Evolutionary conservation across 2,797 vertebrate genomes (phyloP).

Genomic region (Sebastes trivittatus): DNA sequence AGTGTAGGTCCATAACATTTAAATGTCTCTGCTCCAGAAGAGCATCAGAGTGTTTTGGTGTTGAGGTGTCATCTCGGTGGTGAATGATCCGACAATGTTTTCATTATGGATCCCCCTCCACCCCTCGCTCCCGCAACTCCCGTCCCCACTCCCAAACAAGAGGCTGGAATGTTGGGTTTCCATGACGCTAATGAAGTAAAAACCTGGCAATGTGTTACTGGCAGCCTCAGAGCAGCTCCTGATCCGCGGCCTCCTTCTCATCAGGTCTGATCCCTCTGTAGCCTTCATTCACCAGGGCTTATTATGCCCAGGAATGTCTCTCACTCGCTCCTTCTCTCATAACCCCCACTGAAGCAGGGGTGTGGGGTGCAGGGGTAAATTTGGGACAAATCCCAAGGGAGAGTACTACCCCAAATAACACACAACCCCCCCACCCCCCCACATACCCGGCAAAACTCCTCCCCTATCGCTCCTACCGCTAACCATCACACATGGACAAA

Average conservation of each 20-base stretch:
- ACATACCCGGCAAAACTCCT: conserved; percentile 43
- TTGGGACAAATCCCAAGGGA: conserved; percentile 75
- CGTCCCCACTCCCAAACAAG: conserved; percentile 69
- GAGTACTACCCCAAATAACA: conserved; percentile 54
- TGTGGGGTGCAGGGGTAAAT: conserved; percentile 74
- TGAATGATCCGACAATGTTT: conserved; percentile 72
- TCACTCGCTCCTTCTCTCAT: conserved; percentile 69
- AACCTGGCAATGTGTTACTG: conserved; percentile 77
- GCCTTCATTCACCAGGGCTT: conserved; percentile 76
- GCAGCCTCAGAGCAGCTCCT: conserved; percentile 72
- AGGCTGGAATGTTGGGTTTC: conserved; percentile 83
- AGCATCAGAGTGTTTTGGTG: conserved; percentile 42
- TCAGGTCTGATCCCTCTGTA: conserved; percentile 78
- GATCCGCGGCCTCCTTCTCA: conserved; percentile 77
- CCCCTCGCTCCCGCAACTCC: conserved; percentile 60
- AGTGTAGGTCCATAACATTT: conserved; percentile 1
- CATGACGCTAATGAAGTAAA: conserved; percentile 84
- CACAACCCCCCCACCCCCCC: conserved; percentile 23
- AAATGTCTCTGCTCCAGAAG: conserved; percentile 8
- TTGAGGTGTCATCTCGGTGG: conserved; percentile 66
- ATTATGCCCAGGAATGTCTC: conserved; percentile 80
- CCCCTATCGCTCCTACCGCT: conserved; percentile 41
- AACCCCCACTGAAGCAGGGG: conserved; percentile 67
- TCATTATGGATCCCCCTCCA: conserved; percentile 69
- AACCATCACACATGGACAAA: conserved; percentile 42